A percentile compares a stretch with the other conserved stretches of the same genome.
These are phyloP conservation scores for Diadumene lineata DNA, from an alignment of 92 coral and sea anemone genomes.

Conservation along the genomic window DNA sequence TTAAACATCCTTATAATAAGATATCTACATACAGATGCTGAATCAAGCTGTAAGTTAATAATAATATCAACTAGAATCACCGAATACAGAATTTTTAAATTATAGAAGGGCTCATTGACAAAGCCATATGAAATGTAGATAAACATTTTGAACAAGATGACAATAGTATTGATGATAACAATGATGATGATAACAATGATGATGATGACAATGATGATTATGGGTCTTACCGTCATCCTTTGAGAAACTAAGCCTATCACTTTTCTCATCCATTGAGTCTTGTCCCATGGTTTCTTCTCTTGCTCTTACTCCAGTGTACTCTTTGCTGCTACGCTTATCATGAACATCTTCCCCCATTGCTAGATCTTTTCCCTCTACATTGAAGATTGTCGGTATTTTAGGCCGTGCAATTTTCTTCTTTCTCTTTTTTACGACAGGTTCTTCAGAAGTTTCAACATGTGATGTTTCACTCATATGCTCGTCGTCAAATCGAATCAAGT, in stretches of 20 bases:
- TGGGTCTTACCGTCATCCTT: constrained; percentile 2
- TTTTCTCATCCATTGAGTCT: constrained; percentile 46
- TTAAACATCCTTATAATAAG: no score
- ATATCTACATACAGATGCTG: no score
- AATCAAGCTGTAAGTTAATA: no score
- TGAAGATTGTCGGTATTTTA: constrained; percentile 88
- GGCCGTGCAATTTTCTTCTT: constrained; percentile 77
- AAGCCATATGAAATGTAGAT: no score
- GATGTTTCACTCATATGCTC: constrained; percentile 40
- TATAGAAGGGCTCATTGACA: no score
- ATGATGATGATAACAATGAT: not conserved
- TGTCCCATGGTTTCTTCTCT: constrained; percentile 46
- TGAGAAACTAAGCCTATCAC: constrained; percentile 20
- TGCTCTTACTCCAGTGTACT: constrained; percentile 1
- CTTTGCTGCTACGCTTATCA: constrained; percentile 20
- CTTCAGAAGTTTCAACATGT: constrained; percentile 20
- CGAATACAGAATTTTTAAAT: no score
- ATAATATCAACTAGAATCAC: no score
- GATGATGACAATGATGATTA: not conserved
- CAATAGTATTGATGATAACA: not conserved
- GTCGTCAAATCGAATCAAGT: constrained; percentile 71
- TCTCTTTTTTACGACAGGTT: constrained; percentile 64
- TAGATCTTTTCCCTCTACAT: constrained; percentile 48
- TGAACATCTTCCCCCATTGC: constrained; percentile 17
- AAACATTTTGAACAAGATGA: no score